Evolutionary conservation across 1,140 invertebrate species (phyloP).

Genomic region (Teleogryllus occipitalis): DNA sequence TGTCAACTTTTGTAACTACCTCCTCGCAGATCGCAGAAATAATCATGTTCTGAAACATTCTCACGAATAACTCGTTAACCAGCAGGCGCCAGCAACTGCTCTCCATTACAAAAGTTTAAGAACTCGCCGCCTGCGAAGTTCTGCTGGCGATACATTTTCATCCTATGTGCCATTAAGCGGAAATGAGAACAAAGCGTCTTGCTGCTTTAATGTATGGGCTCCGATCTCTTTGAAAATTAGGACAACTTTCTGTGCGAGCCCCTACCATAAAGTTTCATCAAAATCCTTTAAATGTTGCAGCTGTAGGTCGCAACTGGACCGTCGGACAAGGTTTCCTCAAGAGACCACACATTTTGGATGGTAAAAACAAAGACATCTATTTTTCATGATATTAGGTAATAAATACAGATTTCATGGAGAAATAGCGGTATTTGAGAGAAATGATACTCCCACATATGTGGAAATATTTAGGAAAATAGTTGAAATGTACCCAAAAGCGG

Average conservation of each 20-base stretch:
- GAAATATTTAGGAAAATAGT: too few relatives aligned
- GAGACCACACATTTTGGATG: neutral
- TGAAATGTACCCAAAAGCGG: too few relatives aligned
- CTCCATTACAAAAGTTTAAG: conserved; percentile 1
- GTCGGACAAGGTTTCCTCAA: neutral
- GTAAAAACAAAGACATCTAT: too few relatives aligned
- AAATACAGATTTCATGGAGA: too few relatives aligned
- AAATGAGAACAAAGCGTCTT: neutral
- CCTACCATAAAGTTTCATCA: neutral
- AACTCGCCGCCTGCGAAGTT: neutral
- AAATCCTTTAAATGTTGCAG: neutral
- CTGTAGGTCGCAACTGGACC: neutral
- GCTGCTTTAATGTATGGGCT: neutral
- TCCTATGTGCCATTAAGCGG: neutral
- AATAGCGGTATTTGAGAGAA: too few relatives aligned
- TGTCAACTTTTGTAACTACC: too few relatives aligned
- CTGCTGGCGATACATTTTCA: neutral
- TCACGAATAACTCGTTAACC: neutral
- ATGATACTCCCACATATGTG: too few relatives aligned
- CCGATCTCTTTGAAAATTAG: conserved; percentile 1
- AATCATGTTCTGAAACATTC: neutral
- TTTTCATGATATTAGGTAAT: too few relatives aligned
- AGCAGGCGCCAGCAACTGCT: neutral
- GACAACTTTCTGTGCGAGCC: neutral
- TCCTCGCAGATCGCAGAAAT: neutral